Base-by-base conservation (phyloP, 2,888 invertebrate species). In the Tortrix viridana region DNA sequence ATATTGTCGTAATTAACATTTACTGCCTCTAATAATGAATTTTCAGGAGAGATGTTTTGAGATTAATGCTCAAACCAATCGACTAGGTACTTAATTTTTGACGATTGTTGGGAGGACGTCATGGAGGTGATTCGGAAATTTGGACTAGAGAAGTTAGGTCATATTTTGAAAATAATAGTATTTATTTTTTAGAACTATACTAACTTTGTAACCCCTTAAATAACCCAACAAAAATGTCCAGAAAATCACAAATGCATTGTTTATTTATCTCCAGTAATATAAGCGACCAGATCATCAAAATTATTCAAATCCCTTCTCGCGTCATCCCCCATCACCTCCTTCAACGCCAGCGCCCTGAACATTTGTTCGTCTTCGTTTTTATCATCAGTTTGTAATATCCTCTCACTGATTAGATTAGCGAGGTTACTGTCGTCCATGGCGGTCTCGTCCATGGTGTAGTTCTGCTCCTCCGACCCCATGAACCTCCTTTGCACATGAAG, bases 341-440 rank as follows among this genome's bases (percentile, higher is more conserved):
- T 79, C 1, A 91, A 66, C 0, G 90, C 89, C 43, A 91, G 67
- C 0, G 87, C 82, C 7, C 84, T 74, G 0, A 91, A 48, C 1
- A 89, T 64, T 18, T 79, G 76, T 12, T 90, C 90, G 0, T 84
- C 71, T 57, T 90, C 90, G 0, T 70, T 76, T 0, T 80, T 79
- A 0, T 74, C 82, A 1, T 81, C 83, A 1, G 69, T 74, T 37
- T 82, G 84, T n/a, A 89, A 68, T 32, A 90, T 87, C 47, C 80
- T 79, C 9, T 91, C 90, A 54, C 82, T 80, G 5, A 90, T 89
- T 66, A 84, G 72, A 68, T 91, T 89, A 0, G 84, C 81, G 0
- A 91, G 66, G 63, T 91, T 91, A 0, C 85, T 78, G 52, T 90
- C 89, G 53, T 91, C 90, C 65, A 90, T 79, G 0, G 77, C 72